phyloP scores from a whole-genome alignment of 2,797 vertebrate species.

The Pangasius djambal region DNA sequence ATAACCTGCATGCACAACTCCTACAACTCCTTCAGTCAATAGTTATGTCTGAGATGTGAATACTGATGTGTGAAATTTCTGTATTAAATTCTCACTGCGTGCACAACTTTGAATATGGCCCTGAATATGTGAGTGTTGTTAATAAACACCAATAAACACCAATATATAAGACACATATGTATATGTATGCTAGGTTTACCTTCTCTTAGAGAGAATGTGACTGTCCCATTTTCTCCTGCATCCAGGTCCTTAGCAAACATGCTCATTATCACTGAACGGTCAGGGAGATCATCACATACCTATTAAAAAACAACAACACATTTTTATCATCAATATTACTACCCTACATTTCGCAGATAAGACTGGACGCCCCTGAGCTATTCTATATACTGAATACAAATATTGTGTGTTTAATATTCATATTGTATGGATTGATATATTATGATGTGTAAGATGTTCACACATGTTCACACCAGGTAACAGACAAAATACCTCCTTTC shows the following conservation, averaged over 20 bases:
- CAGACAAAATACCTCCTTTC: background rate
- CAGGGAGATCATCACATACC: conserved; percentile 82
- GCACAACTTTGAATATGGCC: background rate
- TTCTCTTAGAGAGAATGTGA: conserved; percentile 79
- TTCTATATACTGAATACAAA: background rate
- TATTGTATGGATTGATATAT: background rate
- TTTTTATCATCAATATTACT: background rate
- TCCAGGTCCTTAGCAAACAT: conserved; percentile 91
- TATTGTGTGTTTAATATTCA: background rate
- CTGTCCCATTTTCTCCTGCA: conserved; percentile 83
- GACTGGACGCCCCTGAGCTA: background rate
- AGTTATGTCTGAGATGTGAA: background rate
- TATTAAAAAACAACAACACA: conserved; percentile 57
- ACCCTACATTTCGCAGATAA: background rate
- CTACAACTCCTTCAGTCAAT: background rate
- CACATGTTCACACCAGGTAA: background rate
- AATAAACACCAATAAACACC: background rate
- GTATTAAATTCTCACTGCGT: background rate
- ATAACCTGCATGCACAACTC: too few relatives aligned
- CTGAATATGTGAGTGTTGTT: background rate
- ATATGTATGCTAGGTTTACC: conserved; percentile 71
- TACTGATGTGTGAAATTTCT: background rate
- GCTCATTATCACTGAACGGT: conserved; percentile 79
- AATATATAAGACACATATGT: background rate
- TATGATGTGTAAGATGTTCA: background rate